Evolutionary conservation across 1,140 invertebrate genomes (phyloP).

Genomic region (Saccostrea echinata): DNA sequence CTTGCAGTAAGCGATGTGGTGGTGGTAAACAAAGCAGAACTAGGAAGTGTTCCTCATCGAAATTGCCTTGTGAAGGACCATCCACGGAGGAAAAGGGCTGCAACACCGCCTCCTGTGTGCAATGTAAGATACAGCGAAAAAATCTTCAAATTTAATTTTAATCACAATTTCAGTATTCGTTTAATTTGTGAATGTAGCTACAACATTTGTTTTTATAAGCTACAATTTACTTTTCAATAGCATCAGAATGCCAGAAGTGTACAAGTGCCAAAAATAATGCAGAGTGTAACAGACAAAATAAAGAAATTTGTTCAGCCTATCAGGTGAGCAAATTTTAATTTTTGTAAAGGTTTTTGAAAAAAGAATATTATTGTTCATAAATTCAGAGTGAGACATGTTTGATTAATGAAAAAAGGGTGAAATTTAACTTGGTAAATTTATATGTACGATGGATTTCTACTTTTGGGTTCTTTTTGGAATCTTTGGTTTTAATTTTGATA

Average conservation of each 20-base stretch:
- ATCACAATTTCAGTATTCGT: no score
- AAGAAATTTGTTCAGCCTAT: conserved; percentile 9
- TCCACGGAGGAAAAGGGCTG: background rate
- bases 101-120: background rate
- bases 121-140: background rate
- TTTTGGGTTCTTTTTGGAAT: no score
- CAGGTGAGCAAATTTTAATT: background rate
- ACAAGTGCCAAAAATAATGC: background rate
- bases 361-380: background rate
- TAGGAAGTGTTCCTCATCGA: background rate
- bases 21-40: background rate
- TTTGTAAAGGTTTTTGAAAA: background rate
- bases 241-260: background rate
- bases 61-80: background rate
- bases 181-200: background rate
- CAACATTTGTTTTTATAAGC: background rate
- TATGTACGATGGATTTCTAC: no score
- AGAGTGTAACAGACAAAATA: conserved; percentile 12
- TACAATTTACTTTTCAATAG: background rate
- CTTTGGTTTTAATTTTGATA: no score
- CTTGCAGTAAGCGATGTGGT: conserved; percentile 5
- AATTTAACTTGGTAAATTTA: no score
- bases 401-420: no score
- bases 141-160: background rate
- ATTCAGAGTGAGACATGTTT: no score